phyloP scores from a whole-genome alignment of 1,140 invertebrate species.

The Leptoteleia sp. region DNA sequence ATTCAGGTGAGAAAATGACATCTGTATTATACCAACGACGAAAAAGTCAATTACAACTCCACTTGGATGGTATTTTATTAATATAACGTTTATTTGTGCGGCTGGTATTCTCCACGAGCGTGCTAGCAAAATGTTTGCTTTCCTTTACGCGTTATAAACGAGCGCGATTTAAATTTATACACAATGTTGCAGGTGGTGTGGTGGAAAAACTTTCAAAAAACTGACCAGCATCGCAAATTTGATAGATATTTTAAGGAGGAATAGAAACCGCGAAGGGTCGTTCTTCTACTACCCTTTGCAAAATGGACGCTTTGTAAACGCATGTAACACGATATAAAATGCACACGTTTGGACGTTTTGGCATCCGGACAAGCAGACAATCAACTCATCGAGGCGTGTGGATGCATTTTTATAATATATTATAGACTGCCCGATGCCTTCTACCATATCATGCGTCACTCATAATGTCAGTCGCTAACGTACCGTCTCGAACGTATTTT shows the following conservation, averaged over 20 bases:
- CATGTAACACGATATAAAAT: conserved; percentile 80
- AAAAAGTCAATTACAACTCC: conserved; percentile 7
- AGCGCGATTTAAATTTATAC: background rate
- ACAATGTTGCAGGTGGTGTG: background rate
- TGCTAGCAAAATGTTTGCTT: no score
- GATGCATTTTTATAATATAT: conserved; percentile 82
- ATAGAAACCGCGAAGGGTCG: conserved; percentile 71
- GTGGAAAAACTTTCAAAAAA: conserved; percentile 24
- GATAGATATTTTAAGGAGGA: conserved; percentile 53
- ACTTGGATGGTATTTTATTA: conserved; percentile 1
- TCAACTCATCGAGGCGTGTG: conserved; percentile 82
- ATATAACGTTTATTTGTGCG: no score
- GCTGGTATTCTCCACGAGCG: no score
- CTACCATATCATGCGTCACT: conserved; percentile 81
- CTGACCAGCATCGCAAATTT: conserved; percentile 40
- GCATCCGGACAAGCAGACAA: conserved; percentile 82
- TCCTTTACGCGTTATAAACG: no score
- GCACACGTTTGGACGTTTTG: conserved; percentile 81
- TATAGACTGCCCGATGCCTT: conserved; percentile 80
- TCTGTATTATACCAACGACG: conserved; percentile 26
- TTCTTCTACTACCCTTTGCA: conserved; percentile 73
- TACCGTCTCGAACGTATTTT: conserved; percentile 81
- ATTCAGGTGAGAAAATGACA: conserved; percentile 40
- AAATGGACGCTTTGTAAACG: conserved; percentile 73
- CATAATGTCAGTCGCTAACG: conserved; percentile 81